A percentile compares a stretch with the other conserved stretches of the same genome.
These are phyloP conservation scores for Copidosoma floridanum DNA, from an alignment of 1,140 invertebrate genomes.

Conservation along the genomic window DNA sequence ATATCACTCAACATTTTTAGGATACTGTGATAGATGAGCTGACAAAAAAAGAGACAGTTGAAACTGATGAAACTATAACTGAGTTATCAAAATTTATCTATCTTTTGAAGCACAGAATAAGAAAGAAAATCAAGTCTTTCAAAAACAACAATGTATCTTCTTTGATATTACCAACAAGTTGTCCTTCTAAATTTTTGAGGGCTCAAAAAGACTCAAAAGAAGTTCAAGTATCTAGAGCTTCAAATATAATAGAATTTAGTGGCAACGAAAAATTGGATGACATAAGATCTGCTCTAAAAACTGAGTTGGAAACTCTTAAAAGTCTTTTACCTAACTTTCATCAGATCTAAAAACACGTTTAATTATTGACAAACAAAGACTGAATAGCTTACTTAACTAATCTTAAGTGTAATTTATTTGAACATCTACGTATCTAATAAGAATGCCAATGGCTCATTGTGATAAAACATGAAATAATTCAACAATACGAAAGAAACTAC, in stretches of 20 bases:
- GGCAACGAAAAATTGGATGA: constrained; percentile 26
- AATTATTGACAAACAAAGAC: constrained; percentile 8
- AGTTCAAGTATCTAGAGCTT: constrained; percentile 25
- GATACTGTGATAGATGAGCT: constrained; percentile 37
- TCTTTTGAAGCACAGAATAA: constrained; percentile 33
- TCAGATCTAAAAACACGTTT: constrained; percentile 30
- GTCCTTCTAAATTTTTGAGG: constrained; percentile 34
- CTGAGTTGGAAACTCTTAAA: constrained; percentile 36
- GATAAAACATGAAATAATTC: no score
- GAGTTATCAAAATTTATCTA: constrained; percentile 41
- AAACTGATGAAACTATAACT: constrained; percentile 13
- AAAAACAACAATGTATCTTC: neutral
- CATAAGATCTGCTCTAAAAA: constrained; percentile 26
- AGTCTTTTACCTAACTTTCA: constrained; percentile 39
- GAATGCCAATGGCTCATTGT: no score
- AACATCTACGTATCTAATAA: no score
- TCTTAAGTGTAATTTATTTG: no score
- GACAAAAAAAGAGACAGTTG: constrained; percentile 27
- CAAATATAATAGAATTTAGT: constrained; percentile 22
- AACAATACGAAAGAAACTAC: no score
- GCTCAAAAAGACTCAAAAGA: constrained; percentile 23
- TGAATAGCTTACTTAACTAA: constrained; percentile 17
- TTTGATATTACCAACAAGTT: constrained; percentile 6
- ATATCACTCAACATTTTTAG: constrained; percentile 28
- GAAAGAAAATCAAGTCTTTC: constrained; percentile 24